phyloP scores from a whole-genome alignment of 35 echinoderm and acorn worm species.

The Chiridota heheva region DNA sequence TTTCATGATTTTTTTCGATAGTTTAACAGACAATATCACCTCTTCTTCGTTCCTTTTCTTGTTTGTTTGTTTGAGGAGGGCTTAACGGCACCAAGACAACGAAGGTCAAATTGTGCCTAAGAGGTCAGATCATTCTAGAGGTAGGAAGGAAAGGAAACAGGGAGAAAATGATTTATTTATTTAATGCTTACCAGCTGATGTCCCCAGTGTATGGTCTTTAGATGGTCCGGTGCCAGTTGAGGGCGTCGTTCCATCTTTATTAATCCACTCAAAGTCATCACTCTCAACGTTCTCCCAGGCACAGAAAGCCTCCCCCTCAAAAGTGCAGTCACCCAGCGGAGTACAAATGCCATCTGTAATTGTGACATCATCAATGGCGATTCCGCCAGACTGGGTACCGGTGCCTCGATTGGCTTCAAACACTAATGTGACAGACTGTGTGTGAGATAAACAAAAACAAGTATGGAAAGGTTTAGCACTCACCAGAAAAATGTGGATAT shows the following conservation, averaged over 20 bases:
- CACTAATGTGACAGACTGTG: slow-evolving; percentile 1
- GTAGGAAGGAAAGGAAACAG: no score
- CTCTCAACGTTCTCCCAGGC: slow-evolving; percentile 61
- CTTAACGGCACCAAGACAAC: no score
- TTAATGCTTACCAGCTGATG: slow-evolving; percentile 47
- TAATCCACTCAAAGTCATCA: slow-evolving; percentile 73
- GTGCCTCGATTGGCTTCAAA: slow-evolving; percentile 23
- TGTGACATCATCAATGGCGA: slow-evolving; percentile 4
- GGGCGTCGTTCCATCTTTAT: slow-evolving; percentile 39
- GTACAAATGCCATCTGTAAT: slow-evolving; percentile 7
- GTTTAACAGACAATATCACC: not conserved
- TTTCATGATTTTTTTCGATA: not conserved
- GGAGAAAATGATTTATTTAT: no score
- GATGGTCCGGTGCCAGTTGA: slow-evolving; percentile 51
- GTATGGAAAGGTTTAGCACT: no score
- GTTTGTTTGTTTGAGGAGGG: no score
- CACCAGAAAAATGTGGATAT: no score
- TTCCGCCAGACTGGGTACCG: not conserved
- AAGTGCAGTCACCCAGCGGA: not conserved
- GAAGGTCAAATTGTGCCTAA: no score
- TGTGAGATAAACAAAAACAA: not conserved
- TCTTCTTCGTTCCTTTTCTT: not conserved
- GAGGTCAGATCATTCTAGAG: no score
- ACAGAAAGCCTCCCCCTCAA: slow-evolving; percentile 50
- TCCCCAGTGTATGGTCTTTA: slow-evolving; percentile 71